phyloP scores from a whole-genome alignment of 2,113 vertebrate genomes.

The Chaetorhynchus papuensis region DNA sequence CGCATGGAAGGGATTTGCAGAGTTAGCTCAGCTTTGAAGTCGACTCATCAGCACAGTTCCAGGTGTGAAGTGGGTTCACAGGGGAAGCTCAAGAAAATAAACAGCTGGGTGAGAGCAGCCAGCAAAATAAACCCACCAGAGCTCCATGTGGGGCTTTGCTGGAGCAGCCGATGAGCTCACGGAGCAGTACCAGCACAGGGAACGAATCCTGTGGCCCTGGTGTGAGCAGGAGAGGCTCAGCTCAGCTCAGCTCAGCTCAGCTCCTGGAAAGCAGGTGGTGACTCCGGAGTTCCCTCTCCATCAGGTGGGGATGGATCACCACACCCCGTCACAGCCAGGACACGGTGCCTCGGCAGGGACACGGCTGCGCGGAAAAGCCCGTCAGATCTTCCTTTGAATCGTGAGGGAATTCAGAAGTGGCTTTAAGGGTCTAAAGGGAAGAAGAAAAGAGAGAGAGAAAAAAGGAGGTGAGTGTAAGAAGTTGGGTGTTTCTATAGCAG shows the following conservation, averaged over 20 bases:
- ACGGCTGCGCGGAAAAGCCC: fast-evolving
- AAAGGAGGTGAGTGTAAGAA: conserved; percentile 25
- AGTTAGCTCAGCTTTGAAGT: not conserved
- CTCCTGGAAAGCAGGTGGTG: not conserved
- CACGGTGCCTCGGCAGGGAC: not conserved
- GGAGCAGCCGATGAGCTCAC: not conserved
- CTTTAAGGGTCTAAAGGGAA: not conserved
- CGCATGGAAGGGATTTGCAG: not conserved
- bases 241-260: not conserved
- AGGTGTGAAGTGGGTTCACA: not conserved
- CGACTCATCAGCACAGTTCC: not conserved
- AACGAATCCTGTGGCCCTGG: not conserved
- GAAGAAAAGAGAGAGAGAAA: not conserved
- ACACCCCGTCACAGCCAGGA: not conserved
- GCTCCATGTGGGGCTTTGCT: not conserved
- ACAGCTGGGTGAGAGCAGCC: conserved; percentile 23
- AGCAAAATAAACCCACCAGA: not conserved
- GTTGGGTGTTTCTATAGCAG: conserved; percentile 56
- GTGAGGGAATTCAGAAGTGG: not conserved
- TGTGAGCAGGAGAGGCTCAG: not conserved
- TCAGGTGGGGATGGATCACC: not conserved
- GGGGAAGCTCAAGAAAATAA: conserved; percentile 11
- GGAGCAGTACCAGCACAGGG: not conserved
- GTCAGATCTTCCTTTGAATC: not conserved
- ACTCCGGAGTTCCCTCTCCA: fast-evolving